Evolutionary conservation across 2,888 invertebrate species (phyloP).

Genomic region (Rhingia rostrata): DNA sequence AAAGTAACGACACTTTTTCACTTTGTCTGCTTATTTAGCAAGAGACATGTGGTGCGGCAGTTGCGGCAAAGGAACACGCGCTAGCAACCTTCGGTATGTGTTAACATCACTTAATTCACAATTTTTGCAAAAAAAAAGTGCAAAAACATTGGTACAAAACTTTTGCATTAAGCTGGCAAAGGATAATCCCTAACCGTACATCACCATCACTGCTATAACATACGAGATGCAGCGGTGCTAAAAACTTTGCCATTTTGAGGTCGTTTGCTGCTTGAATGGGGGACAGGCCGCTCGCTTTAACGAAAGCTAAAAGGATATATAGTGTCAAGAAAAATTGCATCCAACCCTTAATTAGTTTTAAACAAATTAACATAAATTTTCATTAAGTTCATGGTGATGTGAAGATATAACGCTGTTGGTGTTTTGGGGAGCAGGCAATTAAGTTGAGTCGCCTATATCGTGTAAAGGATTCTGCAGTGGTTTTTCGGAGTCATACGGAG

Average conservation of each 20-base stretch:
- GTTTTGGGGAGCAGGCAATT: background rate
- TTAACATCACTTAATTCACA: constrained; percentile 52
- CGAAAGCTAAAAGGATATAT: constrained; percentile 2
- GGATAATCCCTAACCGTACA: constrained; percentile 52
- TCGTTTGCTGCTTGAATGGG: constrained; percentile 3
- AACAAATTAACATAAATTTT: constrained; percentile 80
- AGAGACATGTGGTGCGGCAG: constrained; percentile 51
- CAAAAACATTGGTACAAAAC: constrained; percentile 57
- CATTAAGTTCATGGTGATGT: constrained; percentile 30
- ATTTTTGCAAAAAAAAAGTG: constrained; percentile 25
- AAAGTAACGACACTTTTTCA: constrained; percentile 34
- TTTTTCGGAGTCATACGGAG: background rate
- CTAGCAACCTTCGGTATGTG: constrained; percentile 14
- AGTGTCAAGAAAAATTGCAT: constrained; percentile 36
- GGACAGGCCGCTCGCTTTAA: constrained; percentile 16
- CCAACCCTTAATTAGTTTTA: constrained; percentile 81
- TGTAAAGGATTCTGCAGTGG: background rate
- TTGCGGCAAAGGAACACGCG: constrained; percentile 41
- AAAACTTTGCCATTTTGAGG: constrained; percentile 34
- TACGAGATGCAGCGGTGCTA: constrained; percentile 33
- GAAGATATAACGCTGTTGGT: background rate
- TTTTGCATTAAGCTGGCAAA: constrained; percentile 68
- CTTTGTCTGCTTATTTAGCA: constrained; percentile 54
- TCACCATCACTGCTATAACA: constrained; percentile 44
- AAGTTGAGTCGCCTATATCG: background rate